phyloP scores from a whole-genome alignment of 2,113 vertebrate genomes.

The Lophius piscatorius region DNA sequence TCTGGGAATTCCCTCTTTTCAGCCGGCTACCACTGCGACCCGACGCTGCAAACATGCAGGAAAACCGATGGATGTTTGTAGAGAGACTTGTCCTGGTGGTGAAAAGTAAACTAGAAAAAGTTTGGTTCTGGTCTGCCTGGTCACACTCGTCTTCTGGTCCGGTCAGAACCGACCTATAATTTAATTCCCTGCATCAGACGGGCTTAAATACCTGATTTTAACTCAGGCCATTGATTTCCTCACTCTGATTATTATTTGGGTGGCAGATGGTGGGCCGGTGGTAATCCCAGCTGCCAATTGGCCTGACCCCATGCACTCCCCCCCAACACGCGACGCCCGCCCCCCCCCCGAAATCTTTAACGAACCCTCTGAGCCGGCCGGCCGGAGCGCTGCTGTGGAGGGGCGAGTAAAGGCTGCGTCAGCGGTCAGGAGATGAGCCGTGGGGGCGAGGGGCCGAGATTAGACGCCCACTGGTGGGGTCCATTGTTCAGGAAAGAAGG shows the following conservation, averaged over 20 bases:
- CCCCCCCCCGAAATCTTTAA: slow-evolving; percentile 31
- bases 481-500: slow-evolving; percentile 25
- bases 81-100: too few relatives aligned
- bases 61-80: too few relatives aligned
- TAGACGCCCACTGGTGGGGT: slow-evolving; percentile 29
- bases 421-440: slow-evolving; percentile 74
- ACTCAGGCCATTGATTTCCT: slow-evolving; percentile 74
- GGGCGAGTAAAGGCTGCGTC: slow-evolving; percentile 68
- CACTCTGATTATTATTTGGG: slow-evolving; percentile 60
- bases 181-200: slow-evolving; percentile 26
- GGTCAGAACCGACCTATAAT: slow-evolving; percentile 3
- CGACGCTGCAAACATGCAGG: too few relatives aligned
- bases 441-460: slow-evolving; percentile 25
- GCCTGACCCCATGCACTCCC: slow-evolving; percentile 57
- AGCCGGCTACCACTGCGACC: too few relatives aligned
- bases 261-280: slow-evolving; percentile 69
- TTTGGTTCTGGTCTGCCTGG: too few relatives aligned
- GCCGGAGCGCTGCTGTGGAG: slow-evolving; percentile 64
- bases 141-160: too few relatives aligned
- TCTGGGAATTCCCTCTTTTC: too few relatives aligned
- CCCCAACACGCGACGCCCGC: slow-evolving; percentile 24
- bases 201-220: slow-evolving; percentile 61
- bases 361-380: slow-evolving; percentile 39
- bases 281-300: slow-evolving; percentile 70
- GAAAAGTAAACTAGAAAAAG: too few relatives aligned